Percentiles rank a stretch among this genome's conserved stretches.
Evolutionary conservation across 2,888 invertebrate species (phyloP).

Genomic region (Chelonus formosanus): DNA sequence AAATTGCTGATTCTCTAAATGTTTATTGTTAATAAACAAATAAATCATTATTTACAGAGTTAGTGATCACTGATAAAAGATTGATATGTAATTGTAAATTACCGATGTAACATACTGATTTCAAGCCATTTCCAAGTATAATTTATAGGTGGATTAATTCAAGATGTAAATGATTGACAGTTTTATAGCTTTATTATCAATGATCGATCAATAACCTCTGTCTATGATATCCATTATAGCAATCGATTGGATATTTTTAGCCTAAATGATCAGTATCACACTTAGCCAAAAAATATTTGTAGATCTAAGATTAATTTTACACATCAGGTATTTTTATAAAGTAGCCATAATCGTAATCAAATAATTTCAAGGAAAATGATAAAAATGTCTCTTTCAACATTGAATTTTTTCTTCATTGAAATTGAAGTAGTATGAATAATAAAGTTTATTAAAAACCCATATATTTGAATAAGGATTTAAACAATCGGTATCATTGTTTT

Average conservation of each 20-base stretch:
- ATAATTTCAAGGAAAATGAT: no score
- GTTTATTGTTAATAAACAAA: no score
- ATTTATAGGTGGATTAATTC: neutral
- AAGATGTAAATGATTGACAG: neutral
- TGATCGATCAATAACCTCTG: constrained; percentile 7
- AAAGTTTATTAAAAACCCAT: neutral
- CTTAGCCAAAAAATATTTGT: neutral
- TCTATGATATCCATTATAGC: neutral
- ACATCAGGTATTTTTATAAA: no score
- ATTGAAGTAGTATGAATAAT: neutral
- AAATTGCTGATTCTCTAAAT: no score
- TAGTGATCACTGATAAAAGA: no score
- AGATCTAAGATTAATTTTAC: neutral
- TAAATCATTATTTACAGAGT: no score
- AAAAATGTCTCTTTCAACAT: no score
- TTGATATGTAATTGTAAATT: no score
- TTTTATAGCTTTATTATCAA: neutral
- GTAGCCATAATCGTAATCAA: no score
- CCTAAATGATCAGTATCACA: neutral
- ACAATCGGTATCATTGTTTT: constrained; percentile 29
- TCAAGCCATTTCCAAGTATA: neutral
- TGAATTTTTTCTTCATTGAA: no score
- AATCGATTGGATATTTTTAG: neutral
- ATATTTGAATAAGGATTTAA: constrained; percentile 1
- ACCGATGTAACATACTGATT: no score